Conservation (phyloP, 2,797 vertebrate species). For the Limosa lapponica region DNA sequence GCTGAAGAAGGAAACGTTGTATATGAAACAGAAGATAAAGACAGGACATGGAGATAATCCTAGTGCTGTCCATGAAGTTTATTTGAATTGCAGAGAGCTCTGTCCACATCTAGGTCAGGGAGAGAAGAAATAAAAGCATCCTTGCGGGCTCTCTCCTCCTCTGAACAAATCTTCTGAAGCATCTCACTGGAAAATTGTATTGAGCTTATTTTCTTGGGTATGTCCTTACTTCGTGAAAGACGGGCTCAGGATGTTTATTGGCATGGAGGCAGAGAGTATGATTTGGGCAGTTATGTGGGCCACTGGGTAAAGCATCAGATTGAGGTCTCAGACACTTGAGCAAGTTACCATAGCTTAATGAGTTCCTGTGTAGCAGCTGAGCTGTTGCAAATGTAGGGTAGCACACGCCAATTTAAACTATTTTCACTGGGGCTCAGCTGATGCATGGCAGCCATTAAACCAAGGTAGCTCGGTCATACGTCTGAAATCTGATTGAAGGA, state of each 20-base stretch:
- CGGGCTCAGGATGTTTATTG: constrained; percentile 4
- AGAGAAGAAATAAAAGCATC: neutral
- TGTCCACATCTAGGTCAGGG: neutral
- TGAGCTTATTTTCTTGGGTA: neutral
- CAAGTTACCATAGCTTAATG: constrained; percentile 66
- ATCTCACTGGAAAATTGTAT: neutral
- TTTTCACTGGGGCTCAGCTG: constrained; percentile 49
- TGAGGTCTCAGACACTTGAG: constrained; percentile 38
- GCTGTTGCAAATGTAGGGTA: constrained; percentile 52
- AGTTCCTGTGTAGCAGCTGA: constrained; percentile 49
- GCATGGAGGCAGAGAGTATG: neutral
- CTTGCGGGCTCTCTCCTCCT: neutral
- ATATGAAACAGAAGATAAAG: neutral
- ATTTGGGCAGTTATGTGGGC: constrained; percentile 44
- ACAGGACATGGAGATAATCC: neutral
- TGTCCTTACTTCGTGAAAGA: neutral
- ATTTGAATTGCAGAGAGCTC: neutral
- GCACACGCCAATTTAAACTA: constrained; percentile 10
- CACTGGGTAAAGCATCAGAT: constrained; percentile 43
- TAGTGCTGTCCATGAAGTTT: neutral
- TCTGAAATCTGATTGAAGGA: neutral
- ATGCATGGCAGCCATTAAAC: constrained; percentile 4
- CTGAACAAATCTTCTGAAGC: neutral
- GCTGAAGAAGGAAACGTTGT: neutral
- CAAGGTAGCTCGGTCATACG: neutral